A percentile compares a stretch with the other conserved stretches of the same genome.
Conservation (phyloP, 2,888 invertebrate species). For the Diarsia mendica region DNA sequence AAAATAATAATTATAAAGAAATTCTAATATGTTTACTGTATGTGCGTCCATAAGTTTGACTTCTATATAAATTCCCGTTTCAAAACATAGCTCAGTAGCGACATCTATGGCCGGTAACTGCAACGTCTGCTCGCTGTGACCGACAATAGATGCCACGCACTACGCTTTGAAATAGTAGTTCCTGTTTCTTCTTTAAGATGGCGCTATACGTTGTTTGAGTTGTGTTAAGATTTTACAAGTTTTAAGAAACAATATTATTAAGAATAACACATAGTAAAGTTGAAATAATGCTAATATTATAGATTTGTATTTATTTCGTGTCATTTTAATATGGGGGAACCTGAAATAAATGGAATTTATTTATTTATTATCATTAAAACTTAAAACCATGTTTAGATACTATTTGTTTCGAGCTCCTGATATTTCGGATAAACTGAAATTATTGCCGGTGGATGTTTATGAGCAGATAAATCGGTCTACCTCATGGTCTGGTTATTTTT, state of each 20-base stretch:
- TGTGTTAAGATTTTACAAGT: not conserved
- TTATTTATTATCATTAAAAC: not conserved
- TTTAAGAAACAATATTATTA: not conserved
- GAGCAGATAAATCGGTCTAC: no score
- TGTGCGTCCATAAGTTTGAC: not conserved
- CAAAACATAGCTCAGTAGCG: slow-evolving; percentile 20
- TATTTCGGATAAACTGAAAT: no score
- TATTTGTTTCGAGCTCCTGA: no score
- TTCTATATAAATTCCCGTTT: not conserved
- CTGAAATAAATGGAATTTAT: no score
- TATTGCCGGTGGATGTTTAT: no score
- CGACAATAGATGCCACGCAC: slow-evolving; percentile 36
- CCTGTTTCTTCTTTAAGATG: slow-evolving; percentile 35
- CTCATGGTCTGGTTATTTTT: no score
- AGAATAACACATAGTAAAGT: not conserved
- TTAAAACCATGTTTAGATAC: no score
- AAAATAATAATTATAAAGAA: no score
- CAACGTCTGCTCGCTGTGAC: not conserved
- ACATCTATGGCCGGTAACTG: slow-evolving; percentile 48
- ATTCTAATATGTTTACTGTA: no score
- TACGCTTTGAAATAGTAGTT: slow-evolving; percentile 26
- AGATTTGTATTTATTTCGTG: no score
- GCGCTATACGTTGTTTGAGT: not conserved
- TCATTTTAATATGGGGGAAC: no score
- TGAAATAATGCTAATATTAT: not conserved